phyloP scores from a whole-genome alignment of 2,113 vertebrate genomes.

The Pan paniscus region DNA sequence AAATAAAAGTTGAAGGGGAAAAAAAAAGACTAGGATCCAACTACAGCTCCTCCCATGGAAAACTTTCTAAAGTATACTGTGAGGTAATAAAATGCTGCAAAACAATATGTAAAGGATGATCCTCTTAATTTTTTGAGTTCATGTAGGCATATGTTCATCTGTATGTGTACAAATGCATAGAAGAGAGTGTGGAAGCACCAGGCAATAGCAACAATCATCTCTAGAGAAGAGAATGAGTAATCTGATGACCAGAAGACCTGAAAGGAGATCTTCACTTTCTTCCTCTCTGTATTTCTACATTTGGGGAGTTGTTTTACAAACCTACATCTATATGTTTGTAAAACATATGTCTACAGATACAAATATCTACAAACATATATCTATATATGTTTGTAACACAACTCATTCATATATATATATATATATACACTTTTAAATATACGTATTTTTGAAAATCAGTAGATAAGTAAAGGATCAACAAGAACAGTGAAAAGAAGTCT shows the following conservation, averaged over 20 bases:
- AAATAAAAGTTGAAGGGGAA: no score
- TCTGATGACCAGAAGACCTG: not conserved
- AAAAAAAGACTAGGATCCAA: not conserved
- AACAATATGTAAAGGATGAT: not conserved
- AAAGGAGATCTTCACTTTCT: not conserved
- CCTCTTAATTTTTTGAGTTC: not conserved
- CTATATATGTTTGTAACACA: not conserved
- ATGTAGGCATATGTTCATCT: not conserved
- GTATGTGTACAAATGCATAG: not conserved
- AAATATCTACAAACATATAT: not conserved
- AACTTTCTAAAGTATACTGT: not conserved
- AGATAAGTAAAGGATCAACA: not conserved
- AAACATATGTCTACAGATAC: no score
- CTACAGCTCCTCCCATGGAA: not conserved
- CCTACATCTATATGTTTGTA: not conserved
- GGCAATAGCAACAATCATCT: not conserved
- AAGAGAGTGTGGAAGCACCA: not conserved
- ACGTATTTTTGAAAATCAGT: not conserved
- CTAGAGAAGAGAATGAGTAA: not conserved
- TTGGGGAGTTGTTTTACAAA: not conserved
- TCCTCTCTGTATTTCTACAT: not conserved
- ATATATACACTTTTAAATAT: not conserved
- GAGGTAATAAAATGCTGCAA: not conserved
- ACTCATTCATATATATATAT: no score
- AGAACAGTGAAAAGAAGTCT: not conserved